Evolutionary conservation across 2,113 vertebrate genomes (phyloP).

Genomic region (Oncorhynchus tshawytscha): DNA sequence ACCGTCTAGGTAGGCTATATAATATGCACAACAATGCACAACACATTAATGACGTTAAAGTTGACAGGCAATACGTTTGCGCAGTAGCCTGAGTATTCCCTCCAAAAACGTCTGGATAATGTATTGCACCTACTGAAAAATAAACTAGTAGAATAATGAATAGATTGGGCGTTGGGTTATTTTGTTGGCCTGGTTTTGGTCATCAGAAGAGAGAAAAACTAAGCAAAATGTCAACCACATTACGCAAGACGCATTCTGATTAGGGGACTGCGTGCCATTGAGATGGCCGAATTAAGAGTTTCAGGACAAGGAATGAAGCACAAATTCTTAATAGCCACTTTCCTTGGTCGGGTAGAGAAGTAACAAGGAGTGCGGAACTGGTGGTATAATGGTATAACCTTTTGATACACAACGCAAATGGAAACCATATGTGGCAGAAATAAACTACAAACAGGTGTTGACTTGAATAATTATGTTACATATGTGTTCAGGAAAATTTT

Average conservation of each 20-base stretch:
- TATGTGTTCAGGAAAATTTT: not conserved
- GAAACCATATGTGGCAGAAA: not conserved
- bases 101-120: not conserved
- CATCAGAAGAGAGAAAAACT: not conserved
- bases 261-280: not conserved
- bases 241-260: not conserved
- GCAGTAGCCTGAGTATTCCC: not conserved
- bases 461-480: not conserved
- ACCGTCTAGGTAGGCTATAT: not conserved
- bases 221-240: not conserved
- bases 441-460: conserved; percentile 8
- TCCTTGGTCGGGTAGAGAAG: not conserved
- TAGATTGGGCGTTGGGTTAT: not conserved
- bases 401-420: not conserved
- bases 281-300: not conserved
- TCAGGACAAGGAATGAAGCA: not conserved
- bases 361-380: no score
- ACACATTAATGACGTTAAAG: no score
- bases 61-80: no score
- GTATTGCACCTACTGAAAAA: not conserved
- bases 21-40: no score
- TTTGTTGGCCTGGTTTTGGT: not conserved
- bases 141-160: not conserved
- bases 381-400: not conserved
- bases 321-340: not conserved